Percentiles rank a stretch among this genome's conserved stretches.
phyloP scores from a whole-genome alignment of 2,888 invertebrate genomes.

The Nyleta sp. region DNA sequence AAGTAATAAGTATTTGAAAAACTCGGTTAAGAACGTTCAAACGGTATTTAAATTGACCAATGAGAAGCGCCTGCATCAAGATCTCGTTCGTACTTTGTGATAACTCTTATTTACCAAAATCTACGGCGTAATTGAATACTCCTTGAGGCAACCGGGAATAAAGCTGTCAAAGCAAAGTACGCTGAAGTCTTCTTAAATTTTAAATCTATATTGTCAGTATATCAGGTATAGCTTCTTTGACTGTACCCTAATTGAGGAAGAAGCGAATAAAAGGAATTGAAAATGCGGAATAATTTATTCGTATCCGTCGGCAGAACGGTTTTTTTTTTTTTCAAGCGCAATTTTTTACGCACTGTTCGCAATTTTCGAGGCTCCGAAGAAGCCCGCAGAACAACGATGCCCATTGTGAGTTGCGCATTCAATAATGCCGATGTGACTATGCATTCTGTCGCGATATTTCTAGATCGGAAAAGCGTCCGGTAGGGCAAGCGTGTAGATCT shows the following conservation, averaged over 20 bases:
- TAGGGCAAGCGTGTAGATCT: no score
- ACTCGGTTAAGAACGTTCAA: not conserved
- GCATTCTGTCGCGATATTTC: no score
- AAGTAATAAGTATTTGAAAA: not conserved
- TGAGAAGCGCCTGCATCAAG: conserved; percentile 14
- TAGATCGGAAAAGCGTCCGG: no score
- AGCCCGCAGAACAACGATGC: no score
- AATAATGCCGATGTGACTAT: no score
- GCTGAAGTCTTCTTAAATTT: conserved; percentile 30
- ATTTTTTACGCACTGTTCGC: no score
- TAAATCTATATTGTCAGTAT: conserved; percentile 28
- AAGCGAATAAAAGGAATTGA: not conserved
- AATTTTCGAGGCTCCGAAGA: no score
- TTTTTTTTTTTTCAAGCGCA: no score
- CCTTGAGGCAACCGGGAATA: conserved; percentile 28
- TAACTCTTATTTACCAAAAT: conserved; percentile 30
- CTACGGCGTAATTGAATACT: conserved; percentile 31
- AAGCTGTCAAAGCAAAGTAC: conserved; percentile 35
- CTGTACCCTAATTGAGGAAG: conserved; percentile 34
- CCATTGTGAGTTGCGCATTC: no score
- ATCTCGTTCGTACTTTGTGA: conserved; percentile 22
- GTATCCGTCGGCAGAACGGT: not conserved
- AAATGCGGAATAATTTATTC: not conserved
- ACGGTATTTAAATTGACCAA: conserved; percentile 4
- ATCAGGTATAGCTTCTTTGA: conserved; percentile 34